Percentiles rank a stretch among this genome's conserved stretches.
Conservation (phyloP, 2,113 vertebrate species). For the Oreochromis spilurus region DNA sequence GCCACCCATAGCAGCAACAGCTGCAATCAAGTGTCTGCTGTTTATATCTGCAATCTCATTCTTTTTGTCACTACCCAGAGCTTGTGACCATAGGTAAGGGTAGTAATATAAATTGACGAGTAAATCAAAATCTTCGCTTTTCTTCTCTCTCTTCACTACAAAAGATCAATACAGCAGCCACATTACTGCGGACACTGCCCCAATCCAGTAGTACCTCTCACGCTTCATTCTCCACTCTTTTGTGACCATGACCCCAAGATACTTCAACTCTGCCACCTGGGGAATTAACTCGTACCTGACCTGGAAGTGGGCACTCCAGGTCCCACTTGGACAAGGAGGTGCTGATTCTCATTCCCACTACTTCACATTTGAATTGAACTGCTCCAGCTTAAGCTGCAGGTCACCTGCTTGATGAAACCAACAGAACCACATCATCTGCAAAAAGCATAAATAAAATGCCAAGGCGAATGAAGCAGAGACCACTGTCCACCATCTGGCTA, state of each 20-base stretch:
- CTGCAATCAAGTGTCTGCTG: background rate
- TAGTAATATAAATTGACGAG: background rate
- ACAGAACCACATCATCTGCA: background rate
- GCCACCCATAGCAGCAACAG: background rate
- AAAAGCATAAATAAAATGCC: background rate
- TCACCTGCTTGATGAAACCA: background rate
- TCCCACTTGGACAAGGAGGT: background rate
- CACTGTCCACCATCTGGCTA: background rate
- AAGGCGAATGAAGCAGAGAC: background rate
- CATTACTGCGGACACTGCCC: background rate
- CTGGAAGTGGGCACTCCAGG: background rate
- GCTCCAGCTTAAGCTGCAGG: background rate
- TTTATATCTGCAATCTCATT: background rate
- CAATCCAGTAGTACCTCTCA: background rate
- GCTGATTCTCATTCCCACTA: background rate
- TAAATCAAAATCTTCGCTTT: background rate
- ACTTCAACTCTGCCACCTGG: background rate
- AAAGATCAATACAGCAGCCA: background rate
- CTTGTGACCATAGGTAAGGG: background rate
- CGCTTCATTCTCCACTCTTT: background rate
- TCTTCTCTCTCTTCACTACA: background rate
- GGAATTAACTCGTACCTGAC: background rate
- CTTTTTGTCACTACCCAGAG: background rate
- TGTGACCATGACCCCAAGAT: background rate
- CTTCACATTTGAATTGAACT: accelerated